Base-by-base conservation (phyloP, 2,888 invertebrate species). In the Eulithis testata region DNA sequence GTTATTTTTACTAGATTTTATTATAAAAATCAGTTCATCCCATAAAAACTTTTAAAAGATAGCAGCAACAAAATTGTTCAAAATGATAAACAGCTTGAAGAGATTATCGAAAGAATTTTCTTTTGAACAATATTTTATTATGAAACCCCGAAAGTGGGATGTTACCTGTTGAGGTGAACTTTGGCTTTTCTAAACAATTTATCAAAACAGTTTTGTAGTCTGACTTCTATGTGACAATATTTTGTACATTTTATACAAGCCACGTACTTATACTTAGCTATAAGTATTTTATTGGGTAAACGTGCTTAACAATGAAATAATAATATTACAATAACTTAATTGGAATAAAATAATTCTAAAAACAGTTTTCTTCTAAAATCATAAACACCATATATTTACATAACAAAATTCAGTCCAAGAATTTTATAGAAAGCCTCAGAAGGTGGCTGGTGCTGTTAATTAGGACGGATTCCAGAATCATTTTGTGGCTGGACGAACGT, bases 401-500 rank as follows among this genome's bases (percentile, higher is more conserved):
- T 3, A 40, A 8, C 40, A 2, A 40, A 40, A 40, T 40, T 3
- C 8, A 40, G 40, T 50, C 27, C 5, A 27, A 50, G 21, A 21
- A 63, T 71, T 67, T 74, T 73, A 68, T 72, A 66, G 50, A 70
- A 63, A 71, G 60, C 64, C 68, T 66, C 60, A 65, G 66, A 59
- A 69, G 58, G 59, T 63, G 47, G 50, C 56, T 49, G 60, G 69
- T 71, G 68, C 76, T 79, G 77, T 81, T 84, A 85, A 86, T 87
- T 85, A 84, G 78, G 79, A 81, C 75, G 75, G 77, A 80, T 80
- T 80, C 74, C 76, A 76, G 76, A 76, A 71, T 78, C 79, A 76
- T 80, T 82, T 80, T 69, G 76, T 73, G 76, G 81, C 71, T 79
- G 76, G 75, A 73, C 71, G 77, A 68, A 63, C 72, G 80, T 77